Evolutionary conservation across 2,888 invertebrate genomes (phyloP), one percentile per base, ranked within the genome.

Genomic region (Seira ritae): DNA sequence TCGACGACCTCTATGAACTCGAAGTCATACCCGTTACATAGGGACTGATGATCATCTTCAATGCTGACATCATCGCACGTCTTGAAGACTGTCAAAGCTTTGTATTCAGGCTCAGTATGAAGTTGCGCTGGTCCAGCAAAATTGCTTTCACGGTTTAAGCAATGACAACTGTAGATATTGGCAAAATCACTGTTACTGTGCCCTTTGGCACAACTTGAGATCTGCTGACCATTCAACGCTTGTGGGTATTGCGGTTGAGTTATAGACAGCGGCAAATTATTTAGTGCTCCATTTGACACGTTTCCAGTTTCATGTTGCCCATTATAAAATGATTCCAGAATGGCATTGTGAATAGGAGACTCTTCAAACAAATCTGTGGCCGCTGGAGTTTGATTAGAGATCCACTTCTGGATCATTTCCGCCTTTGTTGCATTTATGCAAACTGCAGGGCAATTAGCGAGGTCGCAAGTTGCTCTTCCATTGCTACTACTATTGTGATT

Each of bases 1-100:
- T 96, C 95, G 90, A 95, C 95, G 8, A 95, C 94, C 91, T 96
- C 95, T 87, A 95, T 94, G 85, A 95, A 95, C 91, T 96, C 95
- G 89, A 95, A 91, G 85, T 95, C 94, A 90, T 95, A 94, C 90
- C 95, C 94, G 87, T 94, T 94, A n/a, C 91, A 91, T 12, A 89
- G 86, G 65, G 92, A 92, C 3, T 92, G 91, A 90, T 91, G 24
- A 4, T 86, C 85, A 46, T 85, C 76, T 20, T 85, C 86, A 12
- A 84, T 85, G 23, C 91, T 91, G n/a, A 92, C 92, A 85, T 92
- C 93, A 65, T 92, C 92, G 89, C 91, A 93, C 0, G 92, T 92
- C 90, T 94, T 94, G 89, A 94, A 93, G 87, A 93, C 93, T 3
- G 94, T 93, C 80, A 94, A 90, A 87, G 93, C 92, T 90, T 93